Base-by-base conservation (phyloP, 1,140 invertebrate species). In the Acarapis woodi region DNA sequence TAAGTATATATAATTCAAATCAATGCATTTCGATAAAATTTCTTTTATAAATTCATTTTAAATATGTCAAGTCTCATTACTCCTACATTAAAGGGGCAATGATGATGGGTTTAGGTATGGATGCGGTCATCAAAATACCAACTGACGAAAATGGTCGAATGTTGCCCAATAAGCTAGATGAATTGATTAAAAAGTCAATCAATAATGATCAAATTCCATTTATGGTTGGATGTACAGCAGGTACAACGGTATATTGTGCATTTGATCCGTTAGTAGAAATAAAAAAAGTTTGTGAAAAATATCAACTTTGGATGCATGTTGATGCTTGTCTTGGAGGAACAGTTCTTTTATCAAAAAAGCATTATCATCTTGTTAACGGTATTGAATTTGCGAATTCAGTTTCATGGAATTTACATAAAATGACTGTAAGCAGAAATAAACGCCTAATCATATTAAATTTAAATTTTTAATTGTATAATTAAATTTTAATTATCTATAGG, bases 331-430 rank as follows among this genome's bases (percentile, higher is more conserved):
- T 88, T 87, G 90, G 90, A 45, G 87, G 87, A 32, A 79, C 82
- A 18, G 61, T 88, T 28, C 59, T 96, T 36, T 64, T 96, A 44
- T 90, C 82, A 14, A 72, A 71, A 44, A 90, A 85, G 54, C 77
- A 93, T 57, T 67, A 79, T 32, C 69, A 82, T 19, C 64, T 82
- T 51, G 59, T 96, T 46, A 66, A 68, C 33, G 88, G 87, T 28
- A 70, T 96, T 40, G 76, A 94, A 56, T 70, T 83, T 46, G 83
- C 83, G 35, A 70, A 94, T 52, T 94, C 88, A 1, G 74, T 97
- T 31, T 93, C 87, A 28, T 97, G 90, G 88, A 96, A 97, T 61
- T 87, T 88, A 15, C 90, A 97, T 55, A 97, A 96, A 59, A 64
- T 96, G 52, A 85, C 94, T 77, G 10, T 16, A 9, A 15, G 31